Percentiles rank a stretch among this genome's conserved stretches.
Evolutionary conservation across 2,113 vertebrate species (phyloP).

Genomic region (Passer montanus): DNA sequence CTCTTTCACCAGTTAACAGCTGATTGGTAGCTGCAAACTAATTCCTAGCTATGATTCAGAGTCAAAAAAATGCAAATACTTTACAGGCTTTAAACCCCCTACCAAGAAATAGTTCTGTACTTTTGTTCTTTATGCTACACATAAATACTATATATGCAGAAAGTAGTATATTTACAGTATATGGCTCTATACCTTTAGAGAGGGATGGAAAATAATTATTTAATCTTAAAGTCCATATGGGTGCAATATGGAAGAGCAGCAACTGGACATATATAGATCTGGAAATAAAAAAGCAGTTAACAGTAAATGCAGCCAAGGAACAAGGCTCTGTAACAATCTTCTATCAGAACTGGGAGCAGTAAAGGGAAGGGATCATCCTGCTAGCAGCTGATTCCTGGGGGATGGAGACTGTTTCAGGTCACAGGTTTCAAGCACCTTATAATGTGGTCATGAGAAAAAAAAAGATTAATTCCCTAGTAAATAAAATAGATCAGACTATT

Average conservation of each 20-base stretch:
- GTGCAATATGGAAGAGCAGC: not conserved
- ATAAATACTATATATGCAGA: not conserved
- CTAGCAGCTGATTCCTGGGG: not conserved
- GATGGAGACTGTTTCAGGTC: not conserved
- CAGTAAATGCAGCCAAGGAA: not conserved
- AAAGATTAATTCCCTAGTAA: not conserved
- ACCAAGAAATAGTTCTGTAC: not conserved
- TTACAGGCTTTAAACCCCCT: not conserved
- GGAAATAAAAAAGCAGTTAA: not conserved
- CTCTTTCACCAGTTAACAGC: not conserved
- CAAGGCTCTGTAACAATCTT: not conserved
- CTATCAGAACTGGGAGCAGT: not conserved
- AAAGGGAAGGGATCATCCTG: not conserved
- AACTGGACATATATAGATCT: not conserved
- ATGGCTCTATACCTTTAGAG: not conserved
- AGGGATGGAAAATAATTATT: not conserved
- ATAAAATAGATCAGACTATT: not conserved
- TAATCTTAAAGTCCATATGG: not conserved
- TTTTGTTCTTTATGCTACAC: not conserved
- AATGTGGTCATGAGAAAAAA: not conserved
- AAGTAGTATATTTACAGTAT: not conserved
- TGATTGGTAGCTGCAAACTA: not conserved
- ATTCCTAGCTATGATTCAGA: not conserved
- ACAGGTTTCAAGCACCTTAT: not conserved
- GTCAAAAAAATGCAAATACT: not conserved